Percentiles rank a stretch among this genome's conserved stretches.
Evolutionary conservation across 1,140 invertebrate species (phyloP).

Genomic region (Armadillidium nasatum): DNA sequence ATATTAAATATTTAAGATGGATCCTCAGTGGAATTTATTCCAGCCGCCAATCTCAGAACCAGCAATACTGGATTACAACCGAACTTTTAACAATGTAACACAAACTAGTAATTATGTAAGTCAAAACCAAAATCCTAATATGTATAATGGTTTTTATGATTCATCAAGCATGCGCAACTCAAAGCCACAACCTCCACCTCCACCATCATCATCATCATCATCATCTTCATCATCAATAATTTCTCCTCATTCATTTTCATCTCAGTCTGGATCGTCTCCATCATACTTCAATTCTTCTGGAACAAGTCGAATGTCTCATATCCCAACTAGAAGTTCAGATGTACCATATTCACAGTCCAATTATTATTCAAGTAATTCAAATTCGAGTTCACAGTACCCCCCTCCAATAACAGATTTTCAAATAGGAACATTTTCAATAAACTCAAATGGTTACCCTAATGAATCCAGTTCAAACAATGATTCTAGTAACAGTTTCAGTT

Average conservation of each 20-base stretch:
- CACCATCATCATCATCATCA: conserved; percentile 53
- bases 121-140: conserved; percentile 49
- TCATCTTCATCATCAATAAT: conserved; percentile 52
- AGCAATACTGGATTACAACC: conserved; percentile 66
- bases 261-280: conserved; percentile 22
- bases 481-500: conserved; percentile 26
- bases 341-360: conserved; percentile 27
- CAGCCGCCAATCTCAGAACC: conserved; percentile 76
- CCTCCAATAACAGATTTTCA: conserved; percentile 45
- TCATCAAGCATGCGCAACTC: conserved; percentile 46
- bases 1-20: conserved; percentile 50
- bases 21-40: conserved; percentile 88
- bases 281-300: conserved; percentile 23
- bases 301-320: conserved; percentile 3
- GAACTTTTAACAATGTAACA: conserved; percentile 56
- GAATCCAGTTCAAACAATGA: conserved; percentile 33
- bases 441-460: conserved; percentile 34
- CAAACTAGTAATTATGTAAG: conserved; percentile 48
- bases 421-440: conserved; percentile 45
- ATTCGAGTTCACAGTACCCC: conserved; percentile 35
- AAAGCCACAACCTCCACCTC: conserved; percentile 51
- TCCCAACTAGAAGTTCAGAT: conserved; percentile 26
- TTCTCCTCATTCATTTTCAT: conserved; percentile 24
- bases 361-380: conserved; percentile 34
- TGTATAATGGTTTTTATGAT: conserved; percentile 47